Conservation (phyloP, 1,140 invertebrate genomes). For the Luehdorfia chinensis region DNA sequence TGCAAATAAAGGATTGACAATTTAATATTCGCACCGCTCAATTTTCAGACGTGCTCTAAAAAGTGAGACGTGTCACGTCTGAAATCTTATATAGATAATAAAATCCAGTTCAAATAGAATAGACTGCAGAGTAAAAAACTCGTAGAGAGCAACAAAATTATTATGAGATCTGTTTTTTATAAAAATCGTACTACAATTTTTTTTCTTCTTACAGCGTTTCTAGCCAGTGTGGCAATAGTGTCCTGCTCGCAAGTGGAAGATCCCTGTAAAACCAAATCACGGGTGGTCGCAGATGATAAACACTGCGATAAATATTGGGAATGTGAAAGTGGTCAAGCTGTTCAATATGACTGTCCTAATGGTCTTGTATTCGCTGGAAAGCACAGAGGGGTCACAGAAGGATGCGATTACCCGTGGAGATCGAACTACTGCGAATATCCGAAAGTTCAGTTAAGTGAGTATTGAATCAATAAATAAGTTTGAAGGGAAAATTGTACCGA, state of each 20-base stretch:
- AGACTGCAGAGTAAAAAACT: too few relatives aligned
- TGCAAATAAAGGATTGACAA: too few relatives aligned
- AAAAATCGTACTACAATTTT: too few relatives aligned
- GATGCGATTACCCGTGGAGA: slow-evolving; percentile 93
- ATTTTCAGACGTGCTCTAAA: too few relatives aligned
- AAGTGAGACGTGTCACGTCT: too few relatives aligned
- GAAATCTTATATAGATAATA: too few relatives aligned
- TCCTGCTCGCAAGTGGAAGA: slow-evolving; percentile 78
- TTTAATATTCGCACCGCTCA: too few relatives aligned
- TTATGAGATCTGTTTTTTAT: too few relatives aligned
- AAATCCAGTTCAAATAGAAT: too few relatives aligned
- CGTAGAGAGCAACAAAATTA: too few relatives aligned
- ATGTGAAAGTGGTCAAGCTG: slow-evolving; percentile 85
- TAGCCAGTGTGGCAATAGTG: slow-evolving; percentile 33
- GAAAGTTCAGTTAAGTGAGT: slow-evolving; percentile 73
- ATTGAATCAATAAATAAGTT: too few relatives aligned
- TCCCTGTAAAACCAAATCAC: slow-evolving; percentile 86
- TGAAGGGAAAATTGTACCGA: too few relatives aligned
- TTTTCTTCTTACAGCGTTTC: slow-evolving; percentile 36
- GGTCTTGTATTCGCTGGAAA: slow-evolving; percentile 93
- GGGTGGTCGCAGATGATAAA: slow-evolving; percentile 85
- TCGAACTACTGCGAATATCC: slow-evolving; percentile 89
- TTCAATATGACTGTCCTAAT: slow-evolving; percentile 93
- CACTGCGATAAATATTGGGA: slow-evolving; percentile 94
- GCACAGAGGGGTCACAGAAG: slow-evolving; percentile 90